Evolutionary conservation across 2,797 vertebrate genomes (phyloP).

Genomic region (Sparus aurata): DNA sequence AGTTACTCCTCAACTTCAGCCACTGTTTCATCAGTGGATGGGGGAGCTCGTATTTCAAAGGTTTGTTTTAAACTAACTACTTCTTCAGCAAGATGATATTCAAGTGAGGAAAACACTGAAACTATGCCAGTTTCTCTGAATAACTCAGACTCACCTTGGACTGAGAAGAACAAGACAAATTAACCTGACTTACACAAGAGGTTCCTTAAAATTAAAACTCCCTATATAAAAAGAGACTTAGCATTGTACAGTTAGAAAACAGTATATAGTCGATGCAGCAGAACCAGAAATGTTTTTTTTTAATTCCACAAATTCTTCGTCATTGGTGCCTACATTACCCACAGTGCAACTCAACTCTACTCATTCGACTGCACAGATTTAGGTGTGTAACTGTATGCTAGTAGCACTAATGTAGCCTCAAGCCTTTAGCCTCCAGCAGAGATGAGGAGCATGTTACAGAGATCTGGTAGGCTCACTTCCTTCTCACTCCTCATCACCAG

Average conservation of each 20-base stretch:
- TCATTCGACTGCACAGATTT: not conserved
- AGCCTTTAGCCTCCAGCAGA: not conserved
- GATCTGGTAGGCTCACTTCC: not conserved
- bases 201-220: not conserved
- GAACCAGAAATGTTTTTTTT: not conserved
- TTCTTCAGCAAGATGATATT: not conserved
- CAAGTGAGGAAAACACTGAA: not conserved
- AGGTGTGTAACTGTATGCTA: not conserved
- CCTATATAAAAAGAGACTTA: no score
- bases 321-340: not conserved
- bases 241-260: no score
- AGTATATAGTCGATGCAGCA: no score
- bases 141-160: not conserved
- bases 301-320: not conserved
- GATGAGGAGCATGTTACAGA: not conserved
- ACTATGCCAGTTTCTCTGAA: not conserved
- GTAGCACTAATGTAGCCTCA: not conserved
- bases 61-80: conserved; percentile 45
- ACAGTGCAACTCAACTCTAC: not conserved
- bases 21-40: conserved; percentile 77
- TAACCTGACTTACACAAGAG: not conserved
- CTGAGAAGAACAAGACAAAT: not conserved
- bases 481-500: not conserved
- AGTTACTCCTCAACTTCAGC: conserved; percentile 63
- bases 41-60: conserved; percentile 61